Evolutionary conservation across 37 sponge, comb jelly and placozoan species (phyloP).

Genomic region (Cladorhizidae sp.): DNA sequence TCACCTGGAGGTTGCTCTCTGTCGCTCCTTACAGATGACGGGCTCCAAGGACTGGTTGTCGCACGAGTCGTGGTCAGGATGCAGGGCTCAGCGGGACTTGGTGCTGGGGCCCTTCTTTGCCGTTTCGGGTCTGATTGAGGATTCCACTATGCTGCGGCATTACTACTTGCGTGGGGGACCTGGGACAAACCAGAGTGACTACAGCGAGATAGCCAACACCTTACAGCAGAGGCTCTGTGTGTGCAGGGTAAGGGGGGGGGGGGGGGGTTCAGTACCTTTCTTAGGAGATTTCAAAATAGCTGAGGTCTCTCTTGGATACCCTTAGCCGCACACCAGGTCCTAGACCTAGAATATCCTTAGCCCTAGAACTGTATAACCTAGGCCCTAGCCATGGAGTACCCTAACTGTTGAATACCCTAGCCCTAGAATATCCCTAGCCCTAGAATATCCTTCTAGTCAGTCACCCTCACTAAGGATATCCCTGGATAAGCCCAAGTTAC

Average conservation of each 20-base stretch:
- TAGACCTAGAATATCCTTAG: too few relatives aligned
- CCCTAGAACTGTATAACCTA: too few relatives aligned
- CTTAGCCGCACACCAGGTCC: too few relatives aligned
- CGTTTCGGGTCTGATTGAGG: slow-evolving; percentile 60
- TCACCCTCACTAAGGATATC: too few relatives aligned
- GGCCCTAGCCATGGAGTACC: too few relatives aligned
- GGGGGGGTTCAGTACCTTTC: too few relatives aligned
- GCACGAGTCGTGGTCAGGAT: slow-evolving; percentile 15
- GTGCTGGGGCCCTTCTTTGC: slow-evolving; percentile 74
- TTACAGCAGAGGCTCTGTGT: slow-evolving; percentile 43
- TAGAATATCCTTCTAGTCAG: too few relatives aligned
- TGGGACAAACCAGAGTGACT: not conserved
- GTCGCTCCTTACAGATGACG: slow-evolving; percentile 28
- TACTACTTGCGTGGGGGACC: not conserved
- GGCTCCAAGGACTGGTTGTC: slow-evolving; percentile 42
- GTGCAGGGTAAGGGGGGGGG: slow-evolving; percentile 31
- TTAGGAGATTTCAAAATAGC: too few relatives aligned
- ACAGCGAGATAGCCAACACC: not conserved
- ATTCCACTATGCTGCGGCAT: not conserved
- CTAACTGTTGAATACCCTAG: too few relatives aligned
- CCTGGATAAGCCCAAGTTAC: too few relatives aligned
- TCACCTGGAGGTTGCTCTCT: not conserved
- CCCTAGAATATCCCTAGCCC: too few relatives aligned
- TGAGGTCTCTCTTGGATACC: too few relatives aligned
- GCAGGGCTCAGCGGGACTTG: slow-evolving; percentile 6